Percentiles rank a stretch among this genome's conserved stretches.
phyloP scores from a whole-genome alignment of 2,797 vertebrate genomes.

The Nothura maculosa region DNA sequence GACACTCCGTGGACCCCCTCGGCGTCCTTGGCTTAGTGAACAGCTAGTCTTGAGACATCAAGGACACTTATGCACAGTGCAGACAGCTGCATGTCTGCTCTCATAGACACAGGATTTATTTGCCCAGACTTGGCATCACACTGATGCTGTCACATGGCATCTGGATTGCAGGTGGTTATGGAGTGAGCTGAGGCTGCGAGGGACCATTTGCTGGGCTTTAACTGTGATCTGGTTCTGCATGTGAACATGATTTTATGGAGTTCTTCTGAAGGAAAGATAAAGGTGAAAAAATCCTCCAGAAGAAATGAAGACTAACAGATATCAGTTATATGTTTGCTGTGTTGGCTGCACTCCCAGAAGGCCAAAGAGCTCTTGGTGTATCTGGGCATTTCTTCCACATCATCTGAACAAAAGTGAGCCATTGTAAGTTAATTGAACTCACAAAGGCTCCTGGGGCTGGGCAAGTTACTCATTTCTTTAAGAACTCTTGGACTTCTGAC shows the following conservation, averaged over 20 bases:
- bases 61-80: neutral
- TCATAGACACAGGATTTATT: neutral
- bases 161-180: neutral
- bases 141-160: neutral
- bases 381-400: neutral
- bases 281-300: neutral
- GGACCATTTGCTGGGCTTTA: neutral
- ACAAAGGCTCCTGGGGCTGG: neutral
- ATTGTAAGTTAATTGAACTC: neutral
- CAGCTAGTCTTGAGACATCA: neutral
- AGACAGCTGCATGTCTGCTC: conserved; percentile 25
- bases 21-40: neutral
- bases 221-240: neutral
- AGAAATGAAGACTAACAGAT: neutral
- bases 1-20: neutral
- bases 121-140: neutral
- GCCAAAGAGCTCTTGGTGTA: neutral
- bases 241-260: neutral
- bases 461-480: neutral
- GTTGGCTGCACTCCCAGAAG: neutral
- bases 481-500: neutral
- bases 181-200: neutral
- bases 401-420: conserved; percentile 1
- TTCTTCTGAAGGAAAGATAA: neutral
- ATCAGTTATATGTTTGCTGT: neutral